Base-by-base conservation (phyloP, 2,797 vertebrate species). In the Coregonus suidteri region DNA sequence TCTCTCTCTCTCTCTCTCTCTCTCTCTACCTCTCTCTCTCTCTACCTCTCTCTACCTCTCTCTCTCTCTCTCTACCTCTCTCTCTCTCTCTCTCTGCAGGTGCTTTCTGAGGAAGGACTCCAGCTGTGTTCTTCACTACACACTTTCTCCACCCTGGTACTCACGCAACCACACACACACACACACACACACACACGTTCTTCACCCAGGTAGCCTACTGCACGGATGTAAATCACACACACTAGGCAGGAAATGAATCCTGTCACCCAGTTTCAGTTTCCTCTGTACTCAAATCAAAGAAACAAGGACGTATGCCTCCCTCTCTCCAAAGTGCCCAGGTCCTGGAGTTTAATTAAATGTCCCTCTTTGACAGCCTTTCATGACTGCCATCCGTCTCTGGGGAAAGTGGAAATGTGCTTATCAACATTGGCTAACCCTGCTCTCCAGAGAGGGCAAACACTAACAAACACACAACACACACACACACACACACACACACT, bases 41-140 rank as follows among this genome's bases (percentile, higher is more conserved):
- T 25, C 25, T 25, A 1, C 1, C 25, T 25, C 25, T 25, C 25
- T 25, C 25, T 25, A n/a, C n/a, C 25, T 25, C 25, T 25, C 0
- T 25, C 25, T 25, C 25, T 25, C 25, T 1, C 25, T 1, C 25
- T 25, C 25, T 25, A 1, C 1, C 54, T 59, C 54, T 76, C 31
- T 64, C 20, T 25, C n/a, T 9, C 20, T 31, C n/a, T 66, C 14
- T 31, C 25, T 66, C 41, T 76, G 70, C 83, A 99, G 98, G 95
- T 97, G 88, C 95, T 99, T 82, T 96, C 96, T 81, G 92, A 96
- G 79, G 97, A 98, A 78, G 96, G 97, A 34, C 93, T 97, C 87
- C 97, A 97, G 87, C 91, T 99, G 84, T 96, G 95, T 83, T 95
- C 96, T 52, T 93, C 95, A 85, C 92, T 98, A 62, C 96, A 92